Evolutionary conservation across 2,797 vertebrate species (phyloP).

Genomic region (Ptychadena robeensis): DNA sequence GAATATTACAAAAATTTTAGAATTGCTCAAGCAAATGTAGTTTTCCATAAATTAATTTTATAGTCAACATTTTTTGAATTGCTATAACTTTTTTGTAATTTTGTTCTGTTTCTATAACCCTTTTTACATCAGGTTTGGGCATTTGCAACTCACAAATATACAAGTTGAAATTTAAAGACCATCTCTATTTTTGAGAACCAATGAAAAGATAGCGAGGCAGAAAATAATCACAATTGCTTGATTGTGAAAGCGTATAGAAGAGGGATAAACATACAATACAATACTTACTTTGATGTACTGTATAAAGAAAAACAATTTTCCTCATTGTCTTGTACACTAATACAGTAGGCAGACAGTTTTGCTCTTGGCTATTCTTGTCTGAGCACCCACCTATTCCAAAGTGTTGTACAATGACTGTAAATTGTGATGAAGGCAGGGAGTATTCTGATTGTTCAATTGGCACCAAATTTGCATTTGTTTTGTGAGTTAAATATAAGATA

Average conservation of each 20-base stretch:
- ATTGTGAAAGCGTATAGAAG: constrained; percentile 25
- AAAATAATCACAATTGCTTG: constrained; percentile 54
- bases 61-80: too few species aligned
- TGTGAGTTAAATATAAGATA: too few species aligned
- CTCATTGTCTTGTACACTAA: background rate
- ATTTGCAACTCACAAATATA: too few species aligned
- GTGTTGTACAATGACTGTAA: constrained; percentile 1
- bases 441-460: background rate
- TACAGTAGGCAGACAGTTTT: too few species aligned
- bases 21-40: too few species aligned
- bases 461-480: background rate
- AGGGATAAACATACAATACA: constrained; percentile 21
- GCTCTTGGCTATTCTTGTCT: background rate
- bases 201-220: constrained; percentile 1
- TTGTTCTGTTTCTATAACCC: too few species aligned
- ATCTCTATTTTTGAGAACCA: constrained; percentile 19
- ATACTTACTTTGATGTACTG: constrained; percentile 13
- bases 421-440: background rate
- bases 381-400: background rate
- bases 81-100: too few species aligned
- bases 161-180: too few species aligned
- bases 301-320: constrained; percentile 21
- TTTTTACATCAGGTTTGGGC: too few species aligned
- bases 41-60: too few species aligned
- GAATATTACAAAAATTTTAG: too few species aligned